Evolutionary conservation across 1,140 invertebrate species (phyloP).

Genomic region (Melanaphis sacchari): DNA sequence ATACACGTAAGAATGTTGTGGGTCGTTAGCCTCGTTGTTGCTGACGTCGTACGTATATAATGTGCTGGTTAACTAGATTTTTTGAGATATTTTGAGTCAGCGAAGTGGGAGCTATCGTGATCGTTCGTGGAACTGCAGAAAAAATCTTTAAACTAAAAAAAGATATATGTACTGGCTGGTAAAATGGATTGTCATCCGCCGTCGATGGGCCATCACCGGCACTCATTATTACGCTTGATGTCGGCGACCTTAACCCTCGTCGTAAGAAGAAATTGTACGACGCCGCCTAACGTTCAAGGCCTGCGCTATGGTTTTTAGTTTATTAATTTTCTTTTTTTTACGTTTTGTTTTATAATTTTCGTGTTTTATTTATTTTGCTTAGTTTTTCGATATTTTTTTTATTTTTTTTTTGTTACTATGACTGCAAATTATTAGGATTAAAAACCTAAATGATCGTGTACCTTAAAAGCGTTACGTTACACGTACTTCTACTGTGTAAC

Average conservation of each 20-base stretch:
- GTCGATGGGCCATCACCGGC: neutral
- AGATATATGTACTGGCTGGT: neutral
- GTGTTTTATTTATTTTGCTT: neutral
- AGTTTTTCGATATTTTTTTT: no score
- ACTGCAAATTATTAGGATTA: neutral
- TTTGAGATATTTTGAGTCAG: neutral
- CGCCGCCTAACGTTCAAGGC: neutral
- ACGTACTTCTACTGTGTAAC: neutral
- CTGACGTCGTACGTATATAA: neutral
- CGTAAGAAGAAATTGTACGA: neutral
- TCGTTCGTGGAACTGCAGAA: neutral
- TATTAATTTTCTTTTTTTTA: neutral
- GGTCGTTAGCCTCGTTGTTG: neutral
- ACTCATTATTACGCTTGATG: neutral
- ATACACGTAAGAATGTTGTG: neutral
- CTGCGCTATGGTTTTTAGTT: neutral
- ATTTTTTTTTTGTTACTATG: neutral
- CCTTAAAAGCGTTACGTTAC: neutral
- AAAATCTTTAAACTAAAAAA: neutral
- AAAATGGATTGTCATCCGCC: neutral
- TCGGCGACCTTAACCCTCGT: slow-evolving; percentile 33
- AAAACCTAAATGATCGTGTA: neutral
- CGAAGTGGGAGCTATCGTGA: neutral
- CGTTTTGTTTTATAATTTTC: neutral
- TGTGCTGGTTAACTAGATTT: neutral